Conservation (phyloP, 2,113 vertebrate genomes). For the Carassius gibelio region DNA sequence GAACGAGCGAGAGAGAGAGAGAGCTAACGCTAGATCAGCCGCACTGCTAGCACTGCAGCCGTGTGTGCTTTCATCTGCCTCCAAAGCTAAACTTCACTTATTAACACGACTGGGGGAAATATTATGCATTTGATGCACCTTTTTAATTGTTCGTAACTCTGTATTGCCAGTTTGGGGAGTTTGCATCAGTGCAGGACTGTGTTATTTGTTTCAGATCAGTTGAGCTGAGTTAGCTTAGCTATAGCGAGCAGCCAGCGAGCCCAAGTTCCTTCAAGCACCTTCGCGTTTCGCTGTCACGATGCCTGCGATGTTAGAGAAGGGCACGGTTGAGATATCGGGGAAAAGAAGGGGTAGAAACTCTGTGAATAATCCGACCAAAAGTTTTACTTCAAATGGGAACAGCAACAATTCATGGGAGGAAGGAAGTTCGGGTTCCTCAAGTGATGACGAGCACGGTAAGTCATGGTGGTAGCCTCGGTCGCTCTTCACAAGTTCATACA, state of each 20-base stretch:
- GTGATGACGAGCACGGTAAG: conserved; percentile 93
- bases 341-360: conserved; percentile 85
- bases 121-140: conserved; percentile 8
- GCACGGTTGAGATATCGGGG: conserved; percentile 81
- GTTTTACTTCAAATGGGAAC: conserved; percentile 84
- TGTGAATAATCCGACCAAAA: conserved; percentile 78
- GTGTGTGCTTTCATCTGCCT: conserved; percentile 23
- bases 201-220: conserved; percentile 32
- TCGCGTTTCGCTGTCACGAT: conserved; percentile 62
- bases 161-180: conserved; percentile 19
- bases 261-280: conserved; percentile 44
- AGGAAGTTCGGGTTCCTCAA: conserved; percentile 89
- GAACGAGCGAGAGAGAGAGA: conserved; percentile 14
- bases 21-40: conserved; percentile 17
- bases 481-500: conserved; percentile 54
- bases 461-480: conserved; percentile 73
- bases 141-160: background rate
- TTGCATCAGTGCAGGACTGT: conserved; percentile 24
- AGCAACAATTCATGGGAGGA: conserved; percentile 89
- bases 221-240: conserved; percentile 48
- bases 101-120: background rate
- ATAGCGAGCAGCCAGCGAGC: conserved; percentile 42
- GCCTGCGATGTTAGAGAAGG: conserved; percentile 89
- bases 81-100: background rate
- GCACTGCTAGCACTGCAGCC: conserved; percentile 31